These are phyloP conservation scores for Nothoprocta perdicaria DNA, from an alignment of 2,113 vertebrate species.

Conservation along the genomic window DNA sequence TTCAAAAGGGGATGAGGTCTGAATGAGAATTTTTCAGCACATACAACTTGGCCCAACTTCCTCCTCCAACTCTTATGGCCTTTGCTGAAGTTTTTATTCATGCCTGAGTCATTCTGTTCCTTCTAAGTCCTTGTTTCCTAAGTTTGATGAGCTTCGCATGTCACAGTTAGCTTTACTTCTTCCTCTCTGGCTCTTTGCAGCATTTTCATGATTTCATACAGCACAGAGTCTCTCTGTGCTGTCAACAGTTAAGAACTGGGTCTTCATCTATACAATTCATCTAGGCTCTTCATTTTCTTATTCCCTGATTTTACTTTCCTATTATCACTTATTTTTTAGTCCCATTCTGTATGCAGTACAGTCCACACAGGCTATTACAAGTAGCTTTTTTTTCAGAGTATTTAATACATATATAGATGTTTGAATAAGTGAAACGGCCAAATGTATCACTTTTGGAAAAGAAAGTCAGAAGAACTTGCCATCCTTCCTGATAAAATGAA, in stretches of 20 bases:
- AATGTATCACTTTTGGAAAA: conserved; percentile 18
- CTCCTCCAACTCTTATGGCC: not conserved
- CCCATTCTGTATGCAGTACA: not conserved
- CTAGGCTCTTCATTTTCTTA: not conserved
- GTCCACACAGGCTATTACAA: conserved; percentile 14
- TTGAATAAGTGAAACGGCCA: conserved; percentile 23
- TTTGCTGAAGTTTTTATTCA: not conserved
- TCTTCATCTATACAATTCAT: not conserved
- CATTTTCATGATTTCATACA: conserved; percentile 22
- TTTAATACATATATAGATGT: not conserved
- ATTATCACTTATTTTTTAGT: not conserved
- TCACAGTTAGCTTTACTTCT: conserved; percentile 29
- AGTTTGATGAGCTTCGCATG: not conserved
- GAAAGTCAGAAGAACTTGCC: not conserved
- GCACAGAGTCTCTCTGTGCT: not conserved
- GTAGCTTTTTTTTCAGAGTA: not conserved
- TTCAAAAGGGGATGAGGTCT: not conserved
- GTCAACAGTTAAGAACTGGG: not conserved
- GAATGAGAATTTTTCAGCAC: not conserved
- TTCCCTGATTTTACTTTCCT: conserved; percentile 15
- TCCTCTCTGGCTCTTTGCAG: conserved; percentile 6
- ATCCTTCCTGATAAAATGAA: conserved; percentile 8
- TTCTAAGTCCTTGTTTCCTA: not conserved
- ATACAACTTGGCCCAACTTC: not conserved
- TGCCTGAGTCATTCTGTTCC: not conserved